These are phyloP conservation scores for Murina feae DNA, from an alignment of 2,113 vertebrate species.

Conservation along the genomic window DNA sequence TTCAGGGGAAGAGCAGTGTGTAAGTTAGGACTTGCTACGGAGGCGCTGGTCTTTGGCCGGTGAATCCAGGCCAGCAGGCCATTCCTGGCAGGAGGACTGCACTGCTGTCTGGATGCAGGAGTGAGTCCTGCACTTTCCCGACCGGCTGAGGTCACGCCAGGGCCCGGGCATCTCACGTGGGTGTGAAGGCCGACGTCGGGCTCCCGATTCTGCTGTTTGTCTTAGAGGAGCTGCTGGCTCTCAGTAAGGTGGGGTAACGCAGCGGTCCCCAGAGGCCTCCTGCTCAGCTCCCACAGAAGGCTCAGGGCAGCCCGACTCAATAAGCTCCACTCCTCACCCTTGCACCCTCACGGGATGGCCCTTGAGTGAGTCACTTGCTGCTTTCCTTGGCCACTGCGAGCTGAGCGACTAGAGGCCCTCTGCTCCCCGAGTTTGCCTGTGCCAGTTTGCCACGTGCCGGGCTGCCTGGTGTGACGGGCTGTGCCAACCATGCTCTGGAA, in stretches of 20 bases:
- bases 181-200: background rate
- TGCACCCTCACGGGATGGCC: too few species aligned
- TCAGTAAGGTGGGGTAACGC: rapidly evolving
- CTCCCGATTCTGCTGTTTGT: background rate
- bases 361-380: background rate
- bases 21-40: background rate
- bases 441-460: too few species aligned
- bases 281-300: background rate
- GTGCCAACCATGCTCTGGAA: rapidly evolving
- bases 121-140: rapidly evolving
- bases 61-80: background rate
- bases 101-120: background rate
- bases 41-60: background rate
- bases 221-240: background rate
- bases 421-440: background rate
- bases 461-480: background rate
- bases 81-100: background rate
- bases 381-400: background rate
- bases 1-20: background rate
- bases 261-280: rapidly evolving
- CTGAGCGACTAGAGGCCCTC: background rate
- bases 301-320: background rate
- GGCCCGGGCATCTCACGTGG: rapidly evolving
- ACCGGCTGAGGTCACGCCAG: rapidly evolving
- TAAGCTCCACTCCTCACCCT: background rate